phyloP scores from a whole-genome alignment of 2,113 vertebrate genomes.

The Antechinus stuartii region DNA sequence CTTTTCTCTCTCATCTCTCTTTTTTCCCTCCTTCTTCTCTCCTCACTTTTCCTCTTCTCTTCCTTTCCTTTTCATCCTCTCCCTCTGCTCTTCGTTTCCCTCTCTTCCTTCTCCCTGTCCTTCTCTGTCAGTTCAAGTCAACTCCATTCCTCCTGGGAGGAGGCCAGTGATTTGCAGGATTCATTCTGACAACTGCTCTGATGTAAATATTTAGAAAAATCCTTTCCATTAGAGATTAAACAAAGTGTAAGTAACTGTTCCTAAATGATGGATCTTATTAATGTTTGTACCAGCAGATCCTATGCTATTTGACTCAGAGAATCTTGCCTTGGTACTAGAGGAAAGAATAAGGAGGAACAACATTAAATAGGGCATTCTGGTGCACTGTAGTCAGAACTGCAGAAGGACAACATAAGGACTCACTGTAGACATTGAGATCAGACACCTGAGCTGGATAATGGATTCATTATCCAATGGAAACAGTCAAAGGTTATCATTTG shows the following conservation, averaged over 20 bases:
- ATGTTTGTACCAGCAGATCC: constrained; percentile 74
- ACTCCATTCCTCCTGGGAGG: constrained; percentile 62
- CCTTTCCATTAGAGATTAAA: constrained; percentile 85
- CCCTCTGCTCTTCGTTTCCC: not conserved
- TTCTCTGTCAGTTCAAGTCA: not conserved
- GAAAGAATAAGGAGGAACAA: constrained; percentile 31
- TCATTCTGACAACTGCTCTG: constrained; percentile 83
- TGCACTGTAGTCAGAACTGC: constrained; percentile 15
- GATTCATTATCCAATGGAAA: constrained; percentile 13
- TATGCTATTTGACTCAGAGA: constrained; percentile 54
- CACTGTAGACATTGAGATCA: not conserved
- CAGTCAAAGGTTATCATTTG: not conserved
- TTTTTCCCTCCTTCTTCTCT: too few relatives aligned
- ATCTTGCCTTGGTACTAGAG: constrained; percentile 4
- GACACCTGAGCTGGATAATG: constrained; percentile 17
- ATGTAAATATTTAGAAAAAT: constrained; percentile 87
- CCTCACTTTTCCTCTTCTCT: not conserved
- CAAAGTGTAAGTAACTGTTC: constrained; percentile 84
- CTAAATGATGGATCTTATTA: constrained; percentile 82
- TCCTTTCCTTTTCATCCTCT: not conserved
- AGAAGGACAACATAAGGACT: constrained; percentile 41
- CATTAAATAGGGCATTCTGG: constrained; percentile 27
- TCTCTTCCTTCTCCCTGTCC: not conserved
- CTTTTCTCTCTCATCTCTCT: not conserved
- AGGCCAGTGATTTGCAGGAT: constrained; percentile 79